phyloP scores from a whole-genome alignment of 2,888 invertebrate species.

The Diachrysia chrysitis region DNA sequence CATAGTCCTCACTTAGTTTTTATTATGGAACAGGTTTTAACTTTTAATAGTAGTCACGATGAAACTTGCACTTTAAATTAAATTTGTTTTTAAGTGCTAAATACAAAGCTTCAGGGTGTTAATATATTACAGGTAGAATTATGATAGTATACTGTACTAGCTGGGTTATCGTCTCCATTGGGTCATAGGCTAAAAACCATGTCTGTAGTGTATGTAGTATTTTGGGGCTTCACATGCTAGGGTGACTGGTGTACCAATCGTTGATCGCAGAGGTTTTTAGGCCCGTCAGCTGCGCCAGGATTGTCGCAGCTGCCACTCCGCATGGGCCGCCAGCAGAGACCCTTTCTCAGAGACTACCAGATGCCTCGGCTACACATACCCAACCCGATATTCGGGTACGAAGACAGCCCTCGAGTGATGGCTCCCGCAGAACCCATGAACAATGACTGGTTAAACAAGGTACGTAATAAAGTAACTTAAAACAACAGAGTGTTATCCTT shows the following conservation, averaged over 20 bases:
- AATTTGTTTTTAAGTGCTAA: not conserved
- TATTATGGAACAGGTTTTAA: not conserved
- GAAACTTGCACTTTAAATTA: not conserved
- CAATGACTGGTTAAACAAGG: constrained; percentile 71
- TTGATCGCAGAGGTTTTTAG: constrained; percentile 41
- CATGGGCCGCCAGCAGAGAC: constrained; percentile 37
- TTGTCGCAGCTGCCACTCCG: constrained; percentile 33
- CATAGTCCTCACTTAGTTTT: not conserved
- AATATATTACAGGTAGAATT: not conserved
- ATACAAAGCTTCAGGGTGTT: not conserved
- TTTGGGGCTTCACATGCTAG: not conserved
- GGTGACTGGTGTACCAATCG: not conserved
- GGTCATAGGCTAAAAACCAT: not conserved
- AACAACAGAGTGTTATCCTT: not conserved
- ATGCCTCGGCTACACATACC: constrained; percentile 64
- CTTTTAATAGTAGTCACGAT: not conserved
- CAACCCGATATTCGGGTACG: constrained; percentile 56
- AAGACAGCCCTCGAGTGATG: constrained; percentile 52
- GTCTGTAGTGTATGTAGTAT: constrained; percentile 3
- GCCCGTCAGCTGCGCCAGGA: constrained; percentile 48
- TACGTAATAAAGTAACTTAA: constrained; percentile 35
- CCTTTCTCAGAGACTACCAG: constrained; percentile 58
- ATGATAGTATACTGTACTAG: not conserved
- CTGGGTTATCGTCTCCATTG: too few relatives aligned
- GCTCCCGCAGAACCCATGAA: constrained; percentile 37